Base-by-base conservation (phyloP, 2,113 vertebrate species). In the Centropus unirufus region DNA sequence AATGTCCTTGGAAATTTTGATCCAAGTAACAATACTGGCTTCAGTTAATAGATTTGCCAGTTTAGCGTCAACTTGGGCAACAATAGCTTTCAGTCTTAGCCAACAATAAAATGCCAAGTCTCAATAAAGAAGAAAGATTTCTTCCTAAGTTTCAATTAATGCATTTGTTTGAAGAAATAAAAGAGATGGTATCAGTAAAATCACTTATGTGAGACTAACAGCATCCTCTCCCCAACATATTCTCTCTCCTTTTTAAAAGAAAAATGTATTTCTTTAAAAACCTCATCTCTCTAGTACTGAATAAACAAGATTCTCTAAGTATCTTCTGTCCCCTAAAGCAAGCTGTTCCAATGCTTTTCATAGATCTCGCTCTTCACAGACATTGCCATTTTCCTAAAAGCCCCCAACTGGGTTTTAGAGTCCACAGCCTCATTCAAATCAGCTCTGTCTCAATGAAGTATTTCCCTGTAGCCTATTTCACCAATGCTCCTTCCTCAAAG, bases 1-100 rank as follows among this genome's bases (percentile, higher is more conserved):
- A 93, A 90, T 62, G 72, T 89, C 88, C 52, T 77, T 63, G 90
- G 47, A 95, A 93, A 93, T 88, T 92, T 83, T 94, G 92, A 90
- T 74, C 51, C 73, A 63, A 93, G 34, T 83, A 94, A 94, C 95
- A 97, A 96, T 96, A 95, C 73, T 95, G 95, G 83, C 95, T 93
- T 90, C 86, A 94, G 90, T 95, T 95, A 89, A 96, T 51, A 93
- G 59, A 89, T 89, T 83, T 89, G 88, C 59, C 72, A 88, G 75
- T 92, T 90, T 74, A 94, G 61, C 1, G 0, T 88, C 76, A 93
- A 17, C 74, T 91, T 84, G 68, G 24, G 82, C 96, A 94, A 94
- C 94, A 96, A 93, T 32, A 74, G 90, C 59, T 92, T 95, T 87
- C 80, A 86, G 83, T 74, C 70, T 92, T 63, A 63, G 89, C 86